Conservation (phyloP, 2,888 invertebrate species). For the Trypoxylon attenuatum region DNA sequence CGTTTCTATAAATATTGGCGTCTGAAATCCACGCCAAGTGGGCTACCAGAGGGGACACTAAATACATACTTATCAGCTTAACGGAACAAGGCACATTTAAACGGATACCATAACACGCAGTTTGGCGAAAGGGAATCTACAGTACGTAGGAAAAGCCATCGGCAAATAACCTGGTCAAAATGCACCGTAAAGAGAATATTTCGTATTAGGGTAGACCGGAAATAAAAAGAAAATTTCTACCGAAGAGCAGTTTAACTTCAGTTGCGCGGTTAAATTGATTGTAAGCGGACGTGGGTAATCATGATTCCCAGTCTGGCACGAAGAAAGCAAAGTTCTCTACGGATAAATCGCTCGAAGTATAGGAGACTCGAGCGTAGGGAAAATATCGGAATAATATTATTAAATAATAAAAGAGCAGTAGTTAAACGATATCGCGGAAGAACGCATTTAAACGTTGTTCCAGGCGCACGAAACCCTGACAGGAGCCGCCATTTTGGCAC, state of each 20-base stretch:
- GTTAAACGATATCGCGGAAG: no score
- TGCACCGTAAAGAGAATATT: no score
- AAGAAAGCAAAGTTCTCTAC: no score
- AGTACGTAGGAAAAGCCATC: neutral
- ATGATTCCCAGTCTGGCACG: neutral
- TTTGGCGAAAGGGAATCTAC: neutral
- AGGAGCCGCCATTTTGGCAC: conserved; percentile 55
- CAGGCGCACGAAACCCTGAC: conserved; percentile 41
- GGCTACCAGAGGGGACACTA: neutral
- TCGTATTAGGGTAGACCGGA: no score
- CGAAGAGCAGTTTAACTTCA: no score
- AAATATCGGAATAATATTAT: no score
- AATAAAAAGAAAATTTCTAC: no score
- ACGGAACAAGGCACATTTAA: neutral
- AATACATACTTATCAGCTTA: neutral
- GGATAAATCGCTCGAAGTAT: neutral
- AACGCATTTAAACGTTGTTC: conserved; percentile 16
- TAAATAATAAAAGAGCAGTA: no score
- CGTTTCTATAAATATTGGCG: conserved; percentile 38
- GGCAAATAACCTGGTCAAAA: no score
- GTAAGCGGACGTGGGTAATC: no score
- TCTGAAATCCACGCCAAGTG: neutral
- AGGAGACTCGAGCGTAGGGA: neutral
- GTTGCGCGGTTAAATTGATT: no score
- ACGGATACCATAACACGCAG: neutral